Evolutionary conservation across 1,140 invertebrate species (phyloP), one percentile per base, ranked within the genome.

Genomic region (Camponotus pennsylvanicus): DNA sequence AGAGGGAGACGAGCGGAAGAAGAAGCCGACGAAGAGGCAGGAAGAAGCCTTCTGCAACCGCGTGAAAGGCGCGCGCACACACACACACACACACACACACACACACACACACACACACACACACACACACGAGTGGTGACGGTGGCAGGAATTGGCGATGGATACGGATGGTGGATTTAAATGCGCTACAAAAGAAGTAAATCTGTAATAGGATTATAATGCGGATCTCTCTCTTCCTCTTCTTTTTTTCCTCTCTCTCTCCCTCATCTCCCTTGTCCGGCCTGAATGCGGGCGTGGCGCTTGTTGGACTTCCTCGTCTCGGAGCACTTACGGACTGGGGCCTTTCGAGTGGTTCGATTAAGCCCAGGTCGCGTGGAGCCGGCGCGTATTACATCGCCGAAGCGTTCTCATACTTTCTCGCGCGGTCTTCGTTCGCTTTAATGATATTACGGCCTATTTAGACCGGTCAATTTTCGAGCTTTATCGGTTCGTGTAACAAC

Each of bases 181-280:
- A 88, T 85, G 61, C 66, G 67, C 73, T 76, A 77, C 45, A 84
- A 82, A 75, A 73, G 77, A 86, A 75, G 77, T 88, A 79, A 88
- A 88, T 90, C 84, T 76, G 70, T 88, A 90, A 90, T 88, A 88
- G 73, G 83, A 88, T 90, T 84, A 84, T 86, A 88, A 89, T 89
- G 66, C 88, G 40, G 75, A 73, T 71, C 67, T 76, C 66, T 75
- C 59, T 63, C 63, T 84, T 37, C 11, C 55, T 59, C n/a, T 52
- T 42, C 13, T 57, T 5, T 80, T 18, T 42, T 11, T 52, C 9
- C n/a, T 40, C 13, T 55, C 0, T 27, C 3, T 27, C 9, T 69
- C 37, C 70, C 37, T 42, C 42, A n/a, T 59, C 49, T 80, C 63
- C 40, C n/a, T 45, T 70, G 49, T 49, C 55, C 61, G 34, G 61